Base-by-base conservation (phyloP, 2,113 vertebrate genomes). In the Neodon shergylaensis region DNA sequence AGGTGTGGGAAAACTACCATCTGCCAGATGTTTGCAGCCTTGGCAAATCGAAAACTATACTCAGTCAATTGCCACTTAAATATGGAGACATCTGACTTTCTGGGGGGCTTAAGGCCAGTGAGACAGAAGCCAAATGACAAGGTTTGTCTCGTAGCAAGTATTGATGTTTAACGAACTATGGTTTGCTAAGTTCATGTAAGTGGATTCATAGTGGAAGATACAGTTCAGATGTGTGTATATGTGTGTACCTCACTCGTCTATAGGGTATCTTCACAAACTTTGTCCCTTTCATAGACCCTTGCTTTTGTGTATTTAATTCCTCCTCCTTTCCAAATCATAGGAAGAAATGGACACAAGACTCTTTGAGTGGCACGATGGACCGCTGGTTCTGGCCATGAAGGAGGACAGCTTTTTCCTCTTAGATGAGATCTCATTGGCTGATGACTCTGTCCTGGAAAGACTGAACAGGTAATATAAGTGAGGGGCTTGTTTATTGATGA, bases 1-100 rank as follows among this genome's bases (percentile, higher is more conserved):
- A 99, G 99, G 87, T 99, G 99, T 98, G 99, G 99, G 44, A 99
- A 99, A 98, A 99, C 99, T 7, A 99, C 99, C 0, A 98, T 99
- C 97, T 99, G 99, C 95, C 99, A 99, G 98, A 95, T 99, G 91
- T 99, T 99, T 98, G 99, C 99, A 88, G 98, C 99, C 14, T 93
- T 99, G 93, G 95, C 98, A 33, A 98, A 98, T 92, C 99, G 99
- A 97, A 99, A 98, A 94, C 98, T 99, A 5, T 99, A 99, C 92
- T 99, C 99, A 0, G 98, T 99, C 72, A 99, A 99, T 85, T 99
- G 99, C 97, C 99, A 99, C 95, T 98, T 99, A 88, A 99, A 99
- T 96, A 99, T 99, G 99, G 99, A 99, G 98, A 99, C 99, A 0
- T 99, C 99, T 0, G 99, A 99, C 98, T 99, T 99, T 97, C 96